Evolutionary conservation across 2,797 vertebrate genomes (phyloP).

Genomic region (Lepilemur septentrionalis): DNA sequence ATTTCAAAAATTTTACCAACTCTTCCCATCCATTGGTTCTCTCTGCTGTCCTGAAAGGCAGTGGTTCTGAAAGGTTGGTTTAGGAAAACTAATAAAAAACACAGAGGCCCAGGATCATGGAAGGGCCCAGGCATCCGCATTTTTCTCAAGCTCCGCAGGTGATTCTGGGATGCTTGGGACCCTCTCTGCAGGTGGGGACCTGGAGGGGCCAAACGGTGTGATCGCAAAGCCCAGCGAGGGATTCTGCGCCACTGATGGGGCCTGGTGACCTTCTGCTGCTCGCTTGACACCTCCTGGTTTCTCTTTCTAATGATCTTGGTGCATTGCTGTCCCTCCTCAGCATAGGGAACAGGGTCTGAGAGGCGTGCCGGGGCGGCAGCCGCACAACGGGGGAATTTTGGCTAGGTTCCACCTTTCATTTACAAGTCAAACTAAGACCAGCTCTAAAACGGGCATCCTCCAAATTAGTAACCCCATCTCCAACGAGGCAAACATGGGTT

Average conservation of each 20-base stretch:
- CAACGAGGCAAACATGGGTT: slow-evolving; percentile 61
- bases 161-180: neutral
- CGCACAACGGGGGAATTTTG: slow-evolving; percentile 57
- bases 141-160: neutral
- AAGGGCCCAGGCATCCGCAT: neutral
- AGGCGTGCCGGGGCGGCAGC: slow-evolving; percentile 36
- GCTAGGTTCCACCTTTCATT: slow-evolving; percentile 69
- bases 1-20: neutral
- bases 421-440: slow-evolving; percentile 75
- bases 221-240: fast-evolving
- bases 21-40: neutral
- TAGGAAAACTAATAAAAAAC: neutral
- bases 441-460: slow-evolving; percentile 67
- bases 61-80: neutral
- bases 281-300: neutral
- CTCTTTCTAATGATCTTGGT: slow-evolving; percentile 41
- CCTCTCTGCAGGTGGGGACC: neutral
- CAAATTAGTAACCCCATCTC: slow-evolving; percentile 67
- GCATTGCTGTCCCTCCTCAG: neutral
- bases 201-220: fast-evolving
- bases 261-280: neutral
- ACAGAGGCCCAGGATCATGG: neutral
- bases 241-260: fast-evolving
- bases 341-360: neutral
- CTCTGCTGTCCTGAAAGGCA: neutral